Base-by-base conservation (phyloP, 2,113 vertebrate genomes). In the Phalacrocorax pelagicus region DNA sequence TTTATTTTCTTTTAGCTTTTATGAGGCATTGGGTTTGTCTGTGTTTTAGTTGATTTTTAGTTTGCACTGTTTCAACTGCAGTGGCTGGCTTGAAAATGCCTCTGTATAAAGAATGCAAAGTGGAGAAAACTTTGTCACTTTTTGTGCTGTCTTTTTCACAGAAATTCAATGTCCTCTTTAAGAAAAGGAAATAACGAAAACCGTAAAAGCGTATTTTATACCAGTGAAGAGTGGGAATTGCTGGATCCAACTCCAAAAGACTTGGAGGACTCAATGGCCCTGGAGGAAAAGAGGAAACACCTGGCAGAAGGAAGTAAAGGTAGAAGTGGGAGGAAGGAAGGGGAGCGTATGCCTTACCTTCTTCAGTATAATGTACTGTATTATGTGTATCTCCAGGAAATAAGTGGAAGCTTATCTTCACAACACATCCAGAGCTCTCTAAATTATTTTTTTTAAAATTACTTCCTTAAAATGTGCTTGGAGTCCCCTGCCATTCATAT, bases 181-280 rank as follows among this genome's bases (percentile, higher is more conserved):
- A 99, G 99, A 26, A 98, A 98, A 97, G 98, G 97, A 49, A 97
- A 97, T 66, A 97, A 94, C 0, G 99, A 99, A 7, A 98, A 97
- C 95, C 98, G 99, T 59, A 98, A 94, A 94, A 99, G 99, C 9
- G 36, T 99, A 24, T 99, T 99, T 97, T 99, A 99, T 66, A 99
- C 99, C 46, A 98, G 16, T 21, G 99, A 99, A n/a, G 99, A 99
- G 42, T 99, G 99, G 99, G 99, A 99, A 92, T 94, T 99, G 78
- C 93, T 99, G 89, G 99, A 99, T 29, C 98, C 98, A 62, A 98
- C 98, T 22, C 94, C 97, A 18, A 99, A 99, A 61, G 99, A 99
- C 81, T 94, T 98, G 91, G 96, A 98, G 63, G 99, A 99, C 70
- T 98, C 98, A 0, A 38, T 95, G 67, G 93, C 83, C 3, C 97